These are phyloP conservation scores for Aphyosemion australe DNA, from an alignment of 2,113 vertebrate species.

Conservation along the genomic window DNA sequence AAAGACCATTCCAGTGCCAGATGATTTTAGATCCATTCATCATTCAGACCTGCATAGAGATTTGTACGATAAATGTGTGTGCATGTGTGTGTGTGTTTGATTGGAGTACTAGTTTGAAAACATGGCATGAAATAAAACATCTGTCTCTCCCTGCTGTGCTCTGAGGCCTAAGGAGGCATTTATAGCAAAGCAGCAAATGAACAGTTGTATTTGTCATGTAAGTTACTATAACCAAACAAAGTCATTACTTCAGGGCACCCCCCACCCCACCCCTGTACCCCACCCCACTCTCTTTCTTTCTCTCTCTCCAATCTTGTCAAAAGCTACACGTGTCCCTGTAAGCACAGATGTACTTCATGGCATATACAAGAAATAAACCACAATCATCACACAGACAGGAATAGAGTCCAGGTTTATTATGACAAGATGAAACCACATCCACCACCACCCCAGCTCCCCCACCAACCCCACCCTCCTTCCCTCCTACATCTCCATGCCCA, in stretches of 20 bases:
- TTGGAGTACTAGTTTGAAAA: slow-evolving; percentile 50
- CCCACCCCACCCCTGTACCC: not conserved
- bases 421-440: slow-evolving; percentile 52
- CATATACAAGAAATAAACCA: slow-evolving; percentile 56
- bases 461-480: slow-evolving; percentile 3
- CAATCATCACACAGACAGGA: slow-evolving; percentile 62
- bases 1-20: slow-evolving; percentile 40
- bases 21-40: slow-evolving; percentile 53
- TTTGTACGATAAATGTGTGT: slow-evolving; percentile 39
- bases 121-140: slow-evolving; percentile 73
- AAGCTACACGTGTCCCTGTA: slow-evolving; percentile 57
- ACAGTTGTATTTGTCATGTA: slow-evolving; percentile 74
- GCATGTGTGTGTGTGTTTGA: slow-evolving; percentile 26
- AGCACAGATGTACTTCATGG: slow-evolving; percentile 62
- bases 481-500: slow-evolving; percentile 45
- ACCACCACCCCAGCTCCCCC: slow-evolving; percentile 14
- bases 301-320: slow-evolving; percentile 43
- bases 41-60: slow-evolving; percentile 47
- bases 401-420: slow-evolving; percentile 65
- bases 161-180: slow-evolving; percentile 68
- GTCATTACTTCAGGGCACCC: slow-evolving; percentile 66
- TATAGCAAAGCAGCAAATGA: slow-evolving; percentile 68
- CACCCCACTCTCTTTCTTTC: not conserved
- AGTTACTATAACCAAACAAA: slow-evolving; percentile 68
- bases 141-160: slow-evolving; percentile 71